Base-by-base conservation (phyloP, 2,888 invertebrate genomes). In the Hipparchia sbordonii region DNA sequence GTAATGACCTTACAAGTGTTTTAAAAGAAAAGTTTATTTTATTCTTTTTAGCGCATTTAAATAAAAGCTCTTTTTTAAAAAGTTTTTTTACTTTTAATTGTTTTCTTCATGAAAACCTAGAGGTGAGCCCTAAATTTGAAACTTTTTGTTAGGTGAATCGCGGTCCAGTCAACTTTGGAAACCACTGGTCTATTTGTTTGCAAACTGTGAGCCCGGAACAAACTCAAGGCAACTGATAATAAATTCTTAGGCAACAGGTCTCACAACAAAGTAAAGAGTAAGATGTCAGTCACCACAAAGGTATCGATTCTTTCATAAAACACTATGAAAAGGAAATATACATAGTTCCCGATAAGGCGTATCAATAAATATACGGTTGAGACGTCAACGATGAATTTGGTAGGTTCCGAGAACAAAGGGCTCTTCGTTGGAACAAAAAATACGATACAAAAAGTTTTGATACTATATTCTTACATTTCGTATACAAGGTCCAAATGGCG, bases 231-330 rank as follows among this genome's bases (percentile, higher is more conserved):
- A 59, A 71, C 13, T 67, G 48, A 69, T 74, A 72, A 70, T 46
- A 72, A 23, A 70, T 46, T 70, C 59, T 67, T 68, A n/a, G 51
- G 63, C 52, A 2, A 13, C 48, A 13, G 5, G 13, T 51, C 52
- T 6, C 23, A 23, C 23, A 23, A 61, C 51, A 73, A 65, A 60
- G 71, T 56, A 71, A 72, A 65, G 65, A 71, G 73, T 72, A 72
- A 46, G 59, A 71, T 75, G 76, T 72, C 76, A 72, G 62, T 71
- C 72, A 75, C 74, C 72, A 73, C 75, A 74, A 77, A 74, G 54
- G 72, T 71, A 68, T 68, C 72, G 65, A 76, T 74, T 69, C 71
- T 66, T 71, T 52, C 59, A 71, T 73, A 68, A 74, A 74, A 73
- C 67, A 67, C 67, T 62, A 23, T 23, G 23, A 23, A 23, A 23